Percentiles rank a stretch among this genome's conserved stretches.
Conservation (phyloP, 2,113 vertebrate genomes). For the Pholis gunnellus region DNA sequence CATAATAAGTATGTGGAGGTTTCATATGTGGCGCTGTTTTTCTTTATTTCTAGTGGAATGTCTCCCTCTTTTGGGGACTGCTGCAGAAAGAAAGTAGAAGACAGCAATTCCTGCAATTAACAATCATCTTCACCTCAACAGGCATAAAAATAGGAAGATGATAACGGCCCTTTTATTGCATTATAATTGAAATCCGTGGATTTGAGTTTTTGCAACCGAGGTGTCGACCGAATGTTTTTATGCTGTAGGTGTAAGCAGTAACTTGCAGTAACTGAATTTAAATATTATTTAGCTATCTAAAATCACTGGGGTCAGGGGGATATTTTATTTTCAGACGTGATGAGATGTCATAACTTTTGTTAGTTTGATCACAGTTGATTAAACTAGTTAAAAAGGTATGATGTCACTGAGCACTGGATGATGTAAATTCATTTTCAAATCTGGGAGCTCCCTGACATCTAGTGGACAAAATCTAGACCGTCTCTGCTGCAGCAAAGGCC, state of each 20-base stretch:
- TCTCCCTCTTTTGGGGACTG: slow-evolving; percentile 78
- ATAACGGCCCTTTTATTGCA: too few species aligned
- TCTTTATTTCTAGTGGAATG: slow-evolving; percentile 66
- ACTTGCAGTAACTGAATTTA: not conserved
- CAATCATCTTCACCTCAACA: not conserved
- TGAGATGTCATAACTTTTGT: not conserved
- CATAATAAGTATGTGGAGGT: slow-evolving; percentile 9
- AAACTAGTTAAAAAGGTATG: not conserved
- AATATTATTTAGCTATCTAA: not conserved
- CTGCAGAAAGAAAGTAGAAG: not conserved
- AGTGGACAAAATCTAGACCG: slow-evolving; percentile 62
- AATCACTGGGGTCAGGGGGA: not conserved
- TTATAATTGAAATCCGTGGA: not conserved
- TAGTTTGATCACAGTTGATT: not conserved
- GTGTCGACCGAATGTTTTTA: not conserved
- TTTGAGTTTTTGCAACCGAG: not conserved
- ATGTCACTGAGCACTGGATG: not conserved
- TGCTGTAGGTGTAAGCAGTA: not conserved
- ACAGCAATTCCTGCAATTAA: not conserved
- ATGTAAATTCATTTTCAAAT: slow-evolving; percentile 21
- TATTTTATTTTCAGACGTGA: not conserved
- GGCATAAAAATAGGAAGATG: not conserved
- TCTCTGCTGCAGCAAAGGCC: not conserved
- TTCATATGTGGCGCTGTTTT: not conserved
- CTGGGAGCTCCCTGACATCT: slow-evolving; percentile 74